Evolutionary conservation across 1,140 invertebrate genomes (phyloP).

Genomic region (Papilio glaucus): DNA sequence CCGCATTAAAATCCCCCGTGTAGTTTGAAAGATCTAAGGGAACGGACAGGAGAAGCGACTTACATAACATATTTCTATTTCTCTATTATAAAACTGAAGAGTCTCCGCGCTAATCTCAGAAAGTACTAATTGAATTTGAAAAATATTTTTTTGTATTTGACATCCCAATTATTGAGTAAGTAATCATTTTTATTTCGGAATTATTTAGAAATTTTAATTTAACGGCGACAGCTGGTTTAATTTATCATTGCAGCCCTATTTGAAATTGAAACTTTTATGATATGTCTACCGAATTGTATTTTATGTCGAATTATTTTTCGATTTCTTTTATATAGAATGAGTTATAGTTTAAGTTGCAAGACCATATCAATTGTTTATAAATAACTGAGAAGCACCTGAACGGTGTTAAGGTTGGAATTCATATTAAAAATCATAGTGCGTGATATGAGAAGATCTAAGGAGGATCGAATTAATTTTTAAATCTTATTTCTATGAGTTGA

Average conservation of each 20-base stretch:
- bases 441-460: not conserved
- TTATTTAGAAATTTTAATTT: no score
- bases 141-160: no score
- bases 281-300: conserved; percentile 28
- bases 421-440: not conserved
- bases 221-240: no score
- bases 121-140: no score
- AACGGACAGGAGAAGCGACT: no score
- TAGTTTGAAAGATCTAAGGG: no score
- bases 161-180: no score
- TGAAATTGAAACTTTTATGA: conserved; percentile 12
- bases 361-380: conserved; percentile 1
- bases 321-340: not conserved
- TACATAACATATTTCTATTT: no score
- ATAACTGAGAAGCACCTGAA: not conserved
- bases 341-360: conserved; percentile 4
- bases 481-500: not conserved
- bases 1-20: no score
- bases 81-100: no score
- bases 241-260: conserved; percentile 19
- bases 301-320: conserved; percentile 24
- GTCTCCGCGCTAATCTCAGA: no score
- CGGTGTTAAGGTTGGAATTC: not conserved
- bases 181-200: no score
- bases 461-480: not conserved